Percentiles rank a stretch among this genome's conserved stretches.
These are phyloP conservation scores for Teleogryllus occipitalis DNA, from an alignment of 1,140 invertebrate species.

Conservation along the genomic window DNA sequence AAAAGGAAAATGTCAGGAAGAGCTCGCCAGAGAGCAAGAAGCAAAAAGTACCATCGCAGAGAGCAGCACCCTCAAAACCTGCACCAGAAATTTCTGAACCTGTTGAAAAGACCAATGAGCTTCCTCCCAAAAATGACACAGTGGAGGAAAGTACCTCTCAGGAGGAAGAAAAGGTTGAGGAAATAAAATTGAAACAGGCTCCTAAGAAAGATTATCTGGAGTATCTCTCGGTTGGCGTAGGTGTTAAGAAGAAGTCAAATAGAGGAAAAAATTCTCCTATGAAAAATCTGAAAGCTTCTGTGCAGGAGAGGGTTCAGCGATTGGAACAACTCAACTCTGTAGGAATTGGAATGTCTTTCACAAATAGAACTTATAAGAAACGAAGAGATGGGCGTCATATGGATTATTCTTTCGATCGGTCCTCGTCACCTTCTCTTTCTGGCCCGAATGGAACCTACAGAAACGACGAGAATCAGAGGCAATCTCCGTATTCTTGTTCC, in stretches of 20 bases:
- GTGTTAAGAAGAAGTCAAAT: constrained; percentile 48
- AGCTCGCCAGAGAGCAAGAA: neutral
- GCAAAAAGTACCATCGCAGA: neutral
- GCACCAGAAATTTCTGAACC: neutral
- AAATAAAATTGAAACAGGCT: constrained; percentile 10
- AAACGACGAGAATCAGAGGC: neutral
- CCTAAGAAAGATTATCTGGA: constrained; percentile 55
- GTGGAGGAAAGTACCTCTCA: neutral
- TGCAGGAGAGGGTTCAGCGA: constrained; percentile 14
- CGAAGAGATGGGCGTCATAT: neutral
- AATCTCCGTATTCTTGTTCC: neutral
- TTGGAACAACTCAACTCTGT: constrained; percentile 8
- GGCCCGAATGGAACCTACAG: neutral
- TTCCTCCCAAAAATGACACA: neutral
- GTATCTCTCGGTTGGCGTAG: constrained; percentile 49
- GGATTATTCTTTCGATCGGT: neutral
- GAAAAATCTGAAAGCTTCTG: constrained; percentile 16
- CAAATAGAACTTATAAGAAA: neutral
- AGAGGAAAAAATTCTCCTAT: constrained; percentile 43
- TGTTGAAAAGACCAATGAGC: neutral
- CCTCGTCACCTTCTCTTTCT: neutral
- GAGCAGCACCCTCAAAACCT: neutral
- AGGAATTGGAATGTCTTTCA: neutral
- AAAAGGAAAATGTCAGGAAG: neutral
- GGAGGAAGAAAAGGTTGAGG: constrained; percentile 26